Base-by-base conservation (phyloP, 2,113 vertebrate genomes). In the Rhineura floridana region DNA sequence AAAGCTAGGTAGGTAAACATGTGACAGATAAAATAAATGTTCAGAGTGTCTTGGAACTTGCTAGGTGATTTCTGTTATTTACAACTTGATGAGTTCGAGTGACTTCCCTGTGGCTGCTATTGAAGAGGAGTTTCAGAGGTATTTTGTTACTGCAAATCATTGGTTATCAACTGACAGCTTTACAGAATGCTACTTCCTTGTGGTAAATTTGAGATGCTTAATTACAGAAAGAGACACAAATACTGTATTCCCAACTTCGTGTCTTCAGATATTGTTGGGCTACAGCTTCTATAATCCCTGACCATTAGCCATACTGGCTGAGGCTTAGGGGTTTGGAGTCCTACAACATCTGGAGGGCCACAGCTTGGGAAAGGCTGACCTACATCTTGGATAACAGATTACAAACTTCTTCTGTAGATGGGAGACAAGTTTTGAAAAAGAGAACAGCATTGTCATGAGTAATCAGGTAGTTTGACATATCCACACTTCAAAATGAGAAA, bases 171-270 rank as follows among this genome's bases (percentile, higher is more conserved):
- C 94, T 91, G 88, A 96, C 94, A 0, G 59, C 93, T 0, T 69
- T 97, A 63, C 95, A 97, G 52, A 97, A 97, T 0, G 92, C 96
- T 0, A 96, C 96, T 69, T 94, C 94, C 5, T 42, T 95, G 87
- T 96, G 96, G 97, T 97, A 90, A 44, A 93, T 0, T 48, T 84
- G 25, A 21, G 73, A 59, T 88, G n/a, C n/a, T 55, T 63, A 28
- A 21, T 48, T 86, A 30, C 62, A 83, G 75, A n/a, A 44, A 88
- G n/a, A n/a, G n/a, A n/a, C n/a, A n/a, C n/a, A n/a, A n/a, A n/a
- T n/a, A n/a, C n/a, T n/a, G n/a, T n/a, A n/a, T n/a, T n/a, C n/a
- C n/a, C n/a, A n/a, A n/a, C n/a, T n/a, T n/a, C n/a, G n/a, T n/a
- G n/a, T n/a, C n/a, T n/a, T n/a, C n/a, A n/a, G n/a, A n/a, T n/a